These are phyloP conservation scores for Drosophila quadrilineata DNA, from an alignment of 1,140 invertebrate genomes.

Conservation along the genomic window DNA sequence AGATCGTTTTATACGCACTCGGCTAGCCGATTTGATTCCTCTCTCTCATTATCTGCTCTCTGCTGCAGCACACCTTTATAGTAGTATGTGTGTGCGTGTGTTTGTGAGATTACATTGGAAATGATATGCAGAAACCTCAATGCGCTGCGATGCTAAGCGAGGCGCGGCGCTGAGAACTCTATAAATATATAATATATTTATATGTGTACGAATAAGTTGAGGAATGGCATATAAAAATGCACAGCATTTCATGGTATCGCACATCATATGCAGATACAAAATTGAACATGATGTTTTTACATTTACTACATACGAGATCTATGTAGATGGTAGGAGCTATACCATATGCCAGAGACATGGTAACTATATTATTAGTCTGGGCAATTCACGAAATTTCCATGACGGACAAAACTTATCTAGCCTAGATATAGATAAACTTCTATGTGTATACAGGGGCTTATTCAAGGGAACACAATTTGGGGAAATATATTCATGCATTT, in stretches of 20 bases:
- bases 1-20: constrained; percentile 9
- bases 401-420: constrained; percentile 43
- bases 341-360: constrained; percentile 20
- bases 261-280: constrained; percentile 46
- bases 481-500: constrained; percentile 33
- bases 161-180: constrained; percentile 32
- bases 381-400: constrained; percentile 62
- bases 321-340: constrained; percentile 20
- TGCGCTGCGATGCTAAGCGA: too few relatives aligned
- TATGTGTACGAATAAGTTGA: constrained; percentile 43
- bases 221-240: constrained; percentile 61
- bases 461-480: too few relatives aligned
- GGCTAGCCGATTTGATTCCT: constrained; percentile 11
- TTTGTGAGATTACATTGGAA: constrained; percentile 64
- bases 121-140: constrained; percentile 70
- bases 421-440: background rate
- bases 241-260: constrained; percentile 49
- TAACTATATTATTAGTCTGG: constrained; percentile 15
- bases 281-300: constrained; percentile 21
- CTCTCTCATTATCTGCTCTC: background rate
- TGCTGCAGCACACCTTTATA: background rate
- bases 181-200: constrained; percentile 69
- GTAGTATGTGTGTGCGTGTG: background rate
- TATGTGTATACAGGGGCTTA: background rate
- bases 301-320: background rate